phyloP scores from a whole-genome alignment of 2,113 vertebrate genomes.

The Circaetus gallicus region DNA sequence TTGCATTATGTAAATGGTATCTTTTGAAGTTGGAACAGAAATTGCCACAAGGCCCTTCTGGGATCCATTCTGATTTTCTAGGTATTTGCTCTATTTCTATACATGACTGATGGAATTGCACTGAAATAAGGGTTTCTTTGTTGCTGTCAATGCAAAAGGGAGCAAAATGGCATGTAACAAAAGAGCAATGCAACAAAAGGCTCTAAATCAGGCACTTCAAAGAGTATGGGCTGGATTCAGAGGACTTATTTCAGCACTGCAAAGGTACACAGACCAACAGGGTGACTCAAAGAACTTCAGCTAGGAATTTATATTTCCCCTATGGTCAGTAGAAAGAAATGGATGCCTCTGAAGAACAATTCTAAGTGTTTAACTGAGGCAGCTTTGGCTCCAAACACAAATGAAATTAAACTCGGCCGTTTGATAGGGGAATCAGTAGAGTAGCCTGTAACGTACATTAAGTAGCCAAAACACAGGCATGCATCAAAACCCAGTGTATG shows the following conservation, averaged over 20 bases:
- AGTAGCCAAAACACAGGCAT: neutral
- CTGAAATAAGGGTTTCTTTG: conserved; percentile 12
- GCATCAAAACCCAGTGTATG: neutral
- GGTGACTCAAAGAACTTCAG: neutral
- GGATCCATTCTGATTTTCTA: conserved; percentile 28
- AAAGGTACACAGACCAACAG: neutral
- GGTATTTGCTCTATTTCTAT: conserved; percentile 11
- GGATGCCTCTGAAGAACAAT: neutral
- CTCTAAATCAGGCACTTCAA: conserved; percentile 1
- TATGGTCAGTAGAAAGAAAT: neutral
- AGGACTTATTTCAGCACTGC: neutral
- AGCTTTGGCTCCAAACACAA: neutral
- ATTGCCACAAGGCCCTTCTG: neutral
- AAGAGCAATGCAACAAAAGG: neutral
- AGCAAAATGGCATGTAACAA: neutral
- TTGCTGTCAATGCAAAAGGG: neutral
- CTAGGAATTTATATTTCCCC: neutral
- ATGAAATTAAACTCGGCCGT: neutral
- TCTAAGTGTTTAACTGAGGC: neutral
- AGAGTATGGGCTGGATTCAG: neutral
- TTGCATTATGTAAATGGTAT: conserved; percentile 1
- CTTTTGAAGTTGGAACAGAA: conserved; percentile 6
- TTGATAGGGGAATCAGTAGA: neutral
- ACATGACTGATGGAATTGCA: neutral
- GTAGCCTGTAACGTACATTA: neutral